Percentiles rank a stretch among this genome's conserved stretches.
phyloP scores from a whole-genome alignment of 2,113 vertebrate genomes.

The Channa maculata region DNA sequence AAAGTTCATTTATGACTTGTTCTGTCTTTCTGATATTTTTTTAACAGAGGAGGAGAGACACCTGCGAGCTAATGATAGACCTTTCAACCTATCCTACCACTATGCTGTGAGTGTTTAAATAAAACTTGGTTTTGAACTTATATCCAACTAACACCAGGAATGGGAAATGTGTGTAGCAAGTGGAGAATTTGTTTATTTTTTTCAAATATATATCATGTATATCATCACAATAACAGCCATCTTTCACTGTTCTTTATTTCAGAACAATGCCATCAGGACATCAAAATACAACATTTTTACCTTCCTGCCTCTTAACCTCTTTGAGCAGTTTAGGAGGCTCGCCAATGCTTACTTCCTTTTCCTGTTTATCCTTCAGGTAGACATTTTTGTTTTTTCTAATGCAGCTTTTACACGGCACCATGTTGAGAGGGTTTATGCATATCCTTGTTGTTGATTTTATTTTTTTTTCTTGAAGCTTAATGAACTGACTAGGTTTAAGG shows the following conservation, averaged over 20 bases:
- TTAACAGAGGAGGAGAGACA: slow-evolving; percentile 85
- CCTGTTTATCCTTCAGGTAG: slow-evolving; percentile 92
- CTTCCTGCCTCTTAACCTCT: slow-evolving; percentile 95
- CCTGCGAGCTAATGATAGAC: slow-evolving; percentile 89
- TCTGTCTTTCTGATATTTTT: background rate
- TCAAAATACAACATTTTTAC: slow-evolving; percentile 93
- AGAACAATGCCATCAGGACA: slow-evolving; percentile 95
- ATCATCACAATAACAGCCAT: background rate
- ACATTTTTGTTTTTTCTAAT: background rate
- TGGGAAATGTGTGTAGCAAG: no score
- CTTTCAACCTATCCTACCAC: slow-evolving; percentile 85
- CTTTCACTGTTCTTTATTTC: slow-evolving; percentile 42
- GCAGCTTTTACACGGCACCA: background rate
- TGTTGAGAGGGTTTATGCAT: background rate
- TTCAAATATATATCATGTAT: no score
- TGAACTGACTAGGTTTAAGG: no score
- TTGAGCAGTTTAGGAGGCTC: slow-evolving; percentile 94
- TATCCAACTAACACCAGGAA: slow-evolving; percentile 19
- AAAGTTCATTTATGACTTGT: background rate
- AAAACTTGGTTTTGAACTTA: background rate
- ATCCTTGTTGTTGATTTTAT: background rate
- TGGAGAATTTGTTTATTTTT: no score
- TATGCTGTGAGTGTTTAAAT: slow-evolving; percentile 89
- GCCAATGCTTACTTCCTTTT: slow-evolving; percentile 96
- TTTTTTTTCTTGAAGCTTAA: no score